Evolutionary conservation across 2,113 vertebrate species (phyloP).

Genomic region (Pandion haliaetus): DNA sequence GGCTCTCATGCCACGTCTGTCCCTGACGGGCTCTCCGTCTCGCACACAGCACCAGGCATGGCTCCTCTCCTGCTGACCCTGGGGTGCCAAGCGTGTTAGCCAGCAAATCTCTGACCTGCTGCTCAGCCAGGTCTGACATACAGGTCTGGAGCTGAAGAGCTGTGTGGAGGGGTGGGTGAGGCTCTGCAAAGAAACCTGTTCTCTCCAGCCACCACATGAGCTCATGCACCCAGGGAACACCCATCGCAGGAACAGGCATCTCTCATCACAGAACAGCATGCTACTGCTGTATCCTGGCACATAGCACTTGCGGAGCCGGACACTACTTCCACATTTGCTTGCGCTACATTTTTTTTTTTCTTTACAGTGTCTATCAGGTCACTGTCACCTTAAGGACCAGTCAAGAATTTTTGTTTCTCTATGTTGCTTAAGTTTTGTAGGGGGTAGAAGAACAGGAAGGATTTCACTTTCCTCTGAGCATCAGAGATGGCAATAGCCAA

Average conservation of each 20-base stretch:
- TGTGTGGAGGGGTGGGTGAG: background rate
- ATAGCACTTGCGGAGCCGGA: background rate
- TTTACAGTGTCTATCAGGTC: background rate
- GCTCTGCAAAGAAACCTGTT: background rate
- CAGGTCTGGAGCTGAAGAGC: background rate
- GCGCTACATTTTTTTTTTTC: background rate
- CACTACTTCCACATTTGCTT: background rate
- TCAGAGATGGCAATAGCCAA: accelerated
- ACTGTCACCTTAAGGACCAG: background rate
- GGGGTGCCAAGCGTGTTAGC: background rate
- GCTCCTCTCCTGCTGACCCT: background rate
- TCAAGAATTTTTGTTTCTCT: background rate
- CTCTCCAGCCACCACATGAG: accelerated
- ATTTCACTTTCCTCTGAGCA: background rate
- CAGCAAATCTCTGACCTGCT: background rate
- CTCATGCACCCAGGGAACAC: accelerated
- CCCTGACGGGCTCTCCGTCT: background rate
- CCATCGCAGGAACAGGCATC: accelerated
- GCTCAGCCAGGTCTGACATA: background rate
- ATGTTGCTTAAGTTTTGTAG: background rate
- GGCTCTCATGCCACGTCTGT: accelerated
- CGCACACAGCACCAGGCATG: accelerated
- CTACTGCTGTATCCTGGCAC: background rate
- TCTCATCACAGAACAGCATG: no score
- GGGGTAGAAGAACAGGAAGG: background rate